These are phyloP conservation scores for Neoitamus cyanurus DNA, from an alignment of 2,888 invertebrate genomes.

Conservation along the genomic window DNA sequence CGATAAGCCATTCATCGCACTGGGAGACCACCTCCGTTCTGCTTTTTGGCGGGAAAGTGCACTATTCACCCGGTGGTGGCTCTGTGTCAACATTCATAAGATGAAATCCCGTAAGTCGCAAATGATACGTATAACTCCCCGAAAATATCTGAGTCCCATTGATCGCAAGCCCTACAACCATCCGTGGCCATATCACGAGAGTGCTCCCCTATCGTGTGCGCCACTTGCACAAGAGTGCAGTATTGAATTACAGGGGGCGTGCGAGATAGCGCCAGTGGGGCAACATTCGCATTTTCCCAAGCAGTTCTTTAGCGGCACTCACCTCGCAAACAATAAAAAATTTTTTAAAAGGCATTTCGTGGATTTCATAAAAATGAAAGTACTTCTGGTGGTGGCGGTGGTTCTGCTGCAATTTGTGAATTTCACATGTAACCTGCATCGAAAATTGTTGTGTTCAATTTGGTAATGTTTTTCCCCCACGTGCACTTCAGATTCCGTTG, in stretches of 20 bases:
- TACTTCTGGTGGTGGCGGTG: neutral
- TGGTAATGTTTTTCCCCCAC: neutral
- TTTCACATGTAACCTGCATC: neutral
- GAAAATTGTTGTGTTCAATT: neutral
- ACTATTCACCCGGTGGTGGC: neutral
- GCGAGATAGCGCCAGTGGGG: neutral
- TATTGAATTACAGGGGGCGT: neutral
- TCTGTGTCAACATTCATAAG: neutral
- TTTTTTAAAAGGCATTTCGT: neutral
- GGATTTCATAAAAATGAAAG: neutral
- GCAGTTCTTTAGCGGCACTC: neutral
- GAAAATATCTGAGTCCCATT: neutral
- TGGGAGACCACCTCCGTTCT: neutral
- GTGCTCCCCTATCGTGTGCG: neutral
- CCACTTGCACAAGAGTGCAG: neutral
- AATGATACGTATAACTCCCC: neutral
- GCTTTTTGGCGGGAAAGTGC: neutral
- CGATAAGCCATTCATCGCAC: neutral
- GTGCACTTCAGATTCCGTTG: constrained; percentile 45
- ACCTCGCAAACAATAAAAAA: neutral
- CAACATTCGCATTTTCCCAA: neutral
- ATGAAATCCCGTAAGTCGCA: neutral
- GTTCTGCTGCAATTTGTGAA: neutral
- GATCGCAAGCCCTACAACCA: neutral
- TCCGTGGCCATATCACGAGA: neutral